phyloP scores from a whole-genome alignment of 1,140 invertebrate genomes.

The Cotesia glomerata region DNA sequence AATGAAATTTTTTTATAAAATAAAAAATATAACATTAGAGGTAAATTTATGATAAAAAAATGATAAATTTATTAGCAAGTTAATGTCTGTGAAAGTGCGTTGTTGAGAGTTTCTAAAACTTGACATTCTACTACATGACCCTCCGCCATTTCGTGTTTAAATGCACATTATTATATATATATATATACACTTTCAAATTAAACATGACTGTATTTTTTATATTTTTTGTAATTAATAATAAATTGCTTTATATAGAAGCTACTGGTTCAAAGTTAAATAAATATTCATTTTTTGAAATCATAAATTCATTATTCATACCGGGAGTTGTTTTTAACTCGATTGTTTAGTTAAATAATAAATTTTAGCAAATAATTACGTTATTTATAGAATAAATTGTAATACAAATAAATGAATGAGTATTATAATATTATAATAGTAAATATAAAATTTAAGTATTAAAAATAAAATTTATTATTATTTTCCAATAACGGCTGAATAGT shows the following conservation, averaged over 20 bases:
- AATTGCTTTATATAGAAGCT: not conserved
- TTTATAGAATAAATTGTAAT: no score
- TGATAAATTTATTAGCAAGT: constrained; percentile 14
- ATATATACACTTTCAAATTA: constrained; percentile 28
- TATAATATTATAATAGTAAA: no score
- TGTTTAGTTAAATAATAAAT: no score
- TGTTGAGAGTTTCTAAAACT: constrained; percentile 34
- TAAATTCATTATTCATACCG: no score
- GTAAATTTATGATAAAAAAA: constrained; percentile 1
- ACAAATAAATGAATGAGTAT: no score
- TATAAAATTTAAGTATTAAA: not conserved
- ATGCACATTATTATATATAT: constrained; percentile 19
- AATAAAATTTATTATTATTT: not conserved
- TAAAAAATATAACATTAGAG: not conserved
- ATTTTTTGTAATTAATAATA: not conserved
- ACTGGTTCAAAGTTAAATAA: not conserved
- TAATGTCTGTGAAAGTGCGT: constrained; percentile 18
- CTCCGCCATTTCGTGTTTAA: constrained; percentile 9
- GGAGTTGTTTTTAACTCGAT: no score
- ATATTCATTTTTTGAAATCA: no score
- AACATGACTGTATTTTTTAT: constrained; percentile 15
- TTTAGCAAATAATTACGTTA: no score
- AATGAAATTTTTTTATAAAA: no score
- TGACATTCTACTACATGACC: constrained; percentile 28
- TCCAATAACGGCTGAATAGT: not conserved